These are phyloP conservation scores for Sinelater perroti DNA, from an alignment of 2,888 invertebrate species.

Conservation along the genomic window DNA sequence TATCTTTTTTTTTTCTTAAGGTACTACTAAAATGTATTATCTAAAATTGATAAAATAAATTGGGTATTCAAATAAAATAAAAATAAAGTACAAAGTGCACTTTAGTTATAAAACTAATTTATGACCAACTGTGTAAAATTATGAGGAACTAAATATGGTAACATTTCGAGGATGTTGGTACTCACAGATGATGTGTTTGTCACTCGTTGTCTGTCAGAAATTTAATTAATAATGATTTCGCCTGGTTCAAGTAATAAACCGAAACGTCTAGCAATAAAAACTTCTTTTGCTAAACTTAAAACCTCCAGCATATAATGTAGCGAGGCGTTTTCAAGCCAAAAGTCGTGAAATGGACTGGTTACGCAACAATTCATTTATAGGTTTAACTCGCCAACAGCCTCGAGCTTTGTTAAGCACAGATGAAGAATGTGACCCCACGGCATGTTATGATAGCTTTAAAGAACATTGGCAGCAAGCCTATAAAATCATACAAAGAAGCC, in stretches of 20 bases:
- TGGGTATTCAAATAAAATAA: too few relatives aligned
- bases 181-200: conserved; percentile 16
- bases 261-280: conserved; percentile 4
- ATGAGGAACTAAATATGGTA: background rate
- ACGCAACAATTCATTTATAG: conserved; percentile 52
- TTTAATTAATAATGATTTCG: conserved; percentile 11
- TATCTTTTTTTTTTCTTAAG: too few relatives aligned
- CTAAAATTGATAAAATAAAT: too few relatives aligned
- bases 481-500: conserved; percentile 81
- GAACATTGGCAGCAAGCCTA: conserved; percentile 94
- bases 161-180: too few relatives aligned
- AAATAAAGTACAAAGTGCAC: too few relatives aligned
- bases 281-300: too few relatives aligned
- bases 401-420: conserved; percentile 45
- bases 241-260: conserved; percentile 13
- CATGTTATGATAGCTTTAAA: conserved; percentile 91
- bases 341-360: conserved; percentile 56
- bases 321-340: too few relatives aligned
- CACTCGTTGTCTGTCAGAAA: conserved; percentile 9
- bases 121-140: too few relatives aligned
- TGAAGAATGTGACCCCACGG: conserved; percentile 75
- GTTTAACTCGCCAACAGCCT: conserved; percentile 50
- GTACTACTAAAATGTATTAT: too few relatives aligned
- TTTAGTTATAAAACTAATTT: too few relatives aligned
- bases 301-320: conserved; percentile 27